These are phyloP conservation scores for Pteria penguin DNA, from an alignment of 2,888 invertebrate species.

Conservation along the genomic window DNA sequence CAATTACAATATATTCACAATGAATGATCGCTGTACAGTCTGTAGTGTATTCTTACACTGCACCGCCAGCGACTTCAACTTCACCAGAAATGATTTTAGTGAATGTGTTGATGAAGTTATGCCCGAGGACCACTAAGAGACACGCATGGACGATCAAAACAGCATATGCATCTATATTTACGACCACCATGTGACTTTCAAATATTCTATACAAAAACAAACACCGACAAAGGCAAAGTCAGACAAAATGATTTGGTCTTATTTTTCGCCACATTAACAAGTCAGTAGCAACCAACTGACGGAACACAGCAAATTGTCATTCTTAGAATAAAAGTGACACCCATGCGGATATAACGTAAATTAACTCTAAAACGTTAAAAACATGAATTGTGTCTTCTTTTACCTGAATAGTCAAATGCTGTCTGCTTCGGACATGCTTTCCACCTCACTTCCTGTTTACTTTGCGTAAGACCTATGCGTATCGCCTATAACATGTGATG, in stretches of 20 bases:
- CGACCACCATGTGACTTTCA: no score
- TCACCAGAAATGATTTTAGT: no score
- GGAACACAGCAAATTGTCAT: background rate
- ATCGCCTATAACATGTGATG: slow-evolving; percentile 52
- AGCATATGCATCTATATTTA: no score
- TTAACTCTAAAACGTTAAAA: background rate
- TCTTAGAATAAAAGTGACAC: background rate
- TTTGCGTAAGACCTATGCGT: slow-evolving; percentile 55
- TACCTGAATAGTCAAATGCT: background rate
- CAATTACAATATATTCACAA: no score
- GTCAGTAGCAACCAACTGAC: background rate
- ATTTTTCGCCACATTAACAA: background rate
- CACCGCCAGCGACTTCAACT: no score
- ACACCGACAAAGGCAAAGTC: background rate
- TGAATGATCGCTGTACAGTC: no score
- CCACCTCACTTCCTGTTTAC: slow-evolving; percentile 43
- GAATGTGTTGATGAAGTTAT: no score
- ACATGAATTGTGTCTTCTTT: background rate
- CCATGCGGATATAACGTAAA: background rate
- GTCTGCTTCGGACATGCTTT: slow-evolving; percentile 15
- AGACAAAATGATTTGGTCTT: background rate
- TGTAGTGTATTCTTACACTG: no score
- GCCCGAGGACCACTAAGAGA: no score
- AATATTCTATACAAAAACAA: no score
- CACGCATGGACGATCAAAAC: no score